Evolutionary conservation across 2,797 vertebrate species (phyloP), one percentile per base, ranked within the genome.

Genomic region (Lacerta viridis): DNA sequence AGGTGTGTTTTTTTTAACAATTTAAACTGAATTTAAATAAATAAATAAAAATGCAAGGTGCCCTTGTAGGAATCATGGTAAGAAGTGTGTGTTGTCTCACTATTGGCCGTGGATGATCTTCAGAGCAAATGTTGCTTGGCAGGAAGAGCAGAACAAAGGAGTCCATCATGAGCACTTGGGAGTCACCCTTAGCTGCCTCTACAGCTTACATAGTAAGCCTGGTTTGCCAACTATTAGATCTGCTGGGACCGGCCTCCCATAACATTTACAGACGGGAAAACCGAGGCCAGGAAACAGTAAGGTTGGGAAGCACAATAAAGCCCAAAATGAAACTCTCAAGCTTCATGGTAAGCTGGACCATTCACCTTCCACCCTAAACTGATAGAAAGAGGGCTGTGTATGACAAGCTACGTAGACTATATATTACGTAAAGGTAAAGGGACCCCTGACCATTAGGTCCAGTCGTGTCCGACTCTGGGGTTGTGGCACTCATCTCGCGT

Each of bases 281-380:
- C 18, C 33, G 23, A 84, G 64, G 11, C 39, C 61, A 80, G n/a
- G 75, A 84, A 83, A 88, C 23, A 84, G 33, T 55, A 55, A 55
- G 50, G 25, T 3, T 3, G n/a, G 27, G 6, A n/a, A 83, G 18
- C 74, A 69, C 5, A 27, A 66, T 7, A 7, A 46, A 36, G 18
- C 6, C 74, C n/a, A 43, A 36, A 77, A 23, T 50, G 61, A 41
- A 83, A 83, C 15, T 18, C 39, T 18, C 39, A 20, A 69, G 64
- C 61, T 15, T 83, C 29, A 78, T 72, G 8, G 4, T 23, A 46
- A 41, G 20, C 69, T 43, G 61, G n/a, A 20, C 50, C 9, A 55
- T 20, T 77, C 39, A 2, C 25, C 71, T 74, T 59, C 36, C 64
- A 55, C 61, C 25, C 83, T 46, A 66, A 23, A 50, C 33, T 15